phyloP scores from a whole-genome alignment of 2,888 invertebrate genomes.

The Cyaniris semiargus region DNA sequence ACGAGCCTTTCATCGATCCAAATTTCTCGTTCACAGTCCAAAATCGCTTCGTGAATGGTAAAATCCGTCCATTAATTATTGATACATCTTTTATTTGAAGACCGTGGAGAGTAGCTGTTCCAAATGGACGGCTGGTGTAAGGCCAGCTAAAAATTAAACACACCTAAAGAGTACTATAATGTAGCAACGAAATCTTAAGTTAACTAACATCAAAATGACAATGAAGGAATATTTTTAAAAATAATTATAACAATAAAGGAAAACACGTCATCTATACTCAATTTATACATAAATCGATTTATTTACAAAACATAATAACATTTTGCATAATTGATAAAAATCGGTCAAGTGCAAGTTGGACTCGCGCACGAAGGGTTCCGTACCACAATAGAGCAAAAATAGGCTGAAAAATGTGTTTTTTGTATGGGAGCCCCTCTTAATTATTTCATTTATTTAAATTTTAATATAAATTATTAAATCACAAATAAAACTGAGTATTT shows the following conservation, averaged over 20 bases:
- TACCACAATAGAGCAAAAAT: no score
- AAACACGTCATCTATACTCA: not conserved
- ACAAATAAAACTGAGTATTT: no score
- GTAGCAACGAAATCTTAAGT: not conserved
- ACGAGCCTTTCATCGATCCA: not conserved
- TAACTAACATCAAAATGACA: not conserved
- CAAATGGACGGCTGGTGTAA: not conserved
- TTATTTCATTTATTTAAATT: no score
- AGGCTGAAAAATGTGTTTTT: no score
- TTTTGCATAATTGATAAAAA: not conserved
- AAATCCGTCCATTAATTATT: not conserved
- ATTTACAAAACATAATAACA: slow-evolving; percentile 32
- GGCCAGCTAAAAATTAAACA: not conserved
- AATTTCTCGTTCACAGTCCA: not conserved
- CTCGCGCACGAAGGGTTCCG: no score
- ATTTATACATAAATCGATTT: not conserved
- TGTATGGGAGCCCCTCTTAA: no score
- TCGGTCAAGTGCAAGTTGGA: no score
- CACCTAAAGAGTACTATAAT: not conserved
- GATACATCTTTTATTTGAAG: not conserved
- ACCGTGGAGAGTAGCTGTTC: not conserved
- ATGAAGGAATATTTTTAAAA: not conserved
- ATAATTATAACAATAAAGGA: not conserved
- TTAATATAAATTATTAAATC: no score
- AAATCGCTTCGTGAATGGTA: not conserved